phyloP scores from a whole-genome alignment of 2,888 invertebrate genomes.

The Erpobdella octoculata region DNA sequence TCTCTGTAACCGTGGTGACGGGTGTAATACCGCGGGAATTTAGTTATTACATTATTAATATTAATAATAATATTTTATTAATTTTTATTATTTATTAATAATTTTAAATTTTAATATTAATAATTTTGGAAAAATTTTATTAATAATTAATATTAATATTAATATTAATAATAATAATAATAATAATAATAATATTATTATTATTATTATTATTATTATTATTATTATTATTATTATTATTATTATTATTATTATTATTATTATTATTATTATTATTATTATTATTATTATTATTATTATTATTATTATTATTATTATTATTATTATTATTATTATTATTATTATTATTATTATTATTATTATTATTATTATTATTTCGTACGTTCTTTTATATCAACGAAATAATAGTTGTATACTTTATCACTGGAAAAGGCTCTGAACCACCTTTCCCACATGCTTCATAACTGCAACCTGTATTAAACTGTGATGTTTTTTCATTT shows the following conservation, averaged over 20 bases:
- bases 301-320: background rate
- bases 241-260: background rate
- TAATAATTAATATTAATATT: background rate
- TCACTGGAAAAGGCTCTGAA: too few species aligned
- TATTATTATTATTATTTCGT: background rate
- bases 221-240: background rate
- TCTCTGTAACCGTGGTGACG: too few species aligned
- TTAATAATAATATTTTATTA: too few species aligned
- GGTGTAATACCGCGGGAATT: too few species aligned
- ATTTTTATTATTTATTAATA: too few species aligned
- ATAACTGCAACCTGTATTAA: too few species aligned
- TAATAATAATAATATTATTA: background rate
- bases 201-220: background rate
- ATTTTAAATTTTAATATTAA: too few species aligned
- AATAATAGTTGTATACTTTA: too few species aligned
- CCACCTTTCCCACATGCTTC: too few species aligned
- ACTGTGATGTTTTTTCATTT: too few species aligned
- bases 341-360: background rate
- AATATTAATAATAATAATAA: background rate
- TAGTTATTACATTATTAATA: too few species aligned
- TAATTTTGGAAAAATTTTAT: too few species aligned
- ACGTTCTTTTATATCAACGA: background rate
- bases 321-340: conserved; percentile 5
- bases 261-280: background rate
- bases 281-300: background rate